These are phyloP conservation scores for Oscheius myriophilus DNA, from an alignment of 2,888 invertebrate genomes.

Conservation along the genomic window DNA sequence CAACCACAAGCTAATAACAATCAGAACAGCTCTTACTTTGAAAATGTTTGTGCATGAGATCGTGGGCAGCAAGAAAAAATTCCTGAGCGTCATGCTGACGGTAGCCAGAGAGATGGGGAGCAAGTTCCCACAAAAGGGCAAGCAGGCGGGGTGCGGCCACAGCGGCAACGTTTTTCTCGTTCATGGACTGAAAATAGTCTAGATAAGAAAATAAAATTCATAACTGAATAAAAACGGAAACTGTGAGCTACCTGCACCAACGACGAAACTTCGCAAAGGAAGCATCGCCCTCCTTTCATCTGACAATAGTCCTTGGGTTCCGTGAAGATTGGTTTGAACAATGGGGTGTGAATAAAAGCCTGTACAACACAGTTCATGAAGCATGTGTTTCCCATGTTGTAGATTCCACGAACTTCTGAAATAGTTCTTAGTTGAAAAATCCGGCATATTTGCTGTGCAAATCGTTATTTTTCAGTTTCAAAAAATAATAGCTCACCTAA, in stretches of 20 bases:
- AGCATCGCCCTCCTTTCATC: conserved; percentile 31
- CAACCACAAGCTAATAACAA: too few relatives aligned
- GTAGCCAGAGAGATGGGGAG: conserved; percentile 80
- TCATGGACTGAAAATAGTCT: conserved; percentile 84
- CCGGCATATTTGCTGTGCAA: too few relatives aligned
- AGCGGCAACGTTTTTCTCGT: conserved; percentile 73
- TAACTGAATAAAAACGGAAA: too few relatives aligned
- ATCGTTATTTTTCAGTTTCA: too few relatives aligned
- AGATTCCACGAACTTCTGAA: conserved; percentile 81
- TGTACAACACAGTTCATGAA: conserved; percentile 93
- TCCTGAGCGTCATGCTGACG: conserved; percentile 99
- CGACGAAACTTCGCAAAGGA: conserved; percentile 91
- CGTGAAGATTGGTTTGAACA: conserved; percentile 88
- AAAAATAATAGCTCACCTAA: too few relatives aligned
- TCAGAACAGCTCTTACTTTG: conserved; percentile 12
- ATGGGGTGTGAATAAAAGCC: conserved; percentile 91
- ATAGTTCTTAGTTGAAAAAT: too few relatives aligned
- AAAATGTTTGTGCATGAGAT: conserved; percentile 51
- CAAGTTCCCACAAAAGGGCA: conserved; percentile 95
- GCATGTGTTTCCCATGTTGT: conserved; percentile 96
- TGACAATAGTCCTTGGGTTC: not conserved
- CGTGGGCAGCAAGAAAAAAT: conserved; percentile 91
- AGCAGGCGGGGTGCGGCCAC: conserved; percentile 87
- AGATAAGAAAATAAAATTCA: conserved; percentile 76
- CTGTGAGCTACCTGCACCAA: conserved; percentile 72